Conservation (phyloP, 2,113 vertebrate genomes). For the Bungarus multicinctus region DNA sequence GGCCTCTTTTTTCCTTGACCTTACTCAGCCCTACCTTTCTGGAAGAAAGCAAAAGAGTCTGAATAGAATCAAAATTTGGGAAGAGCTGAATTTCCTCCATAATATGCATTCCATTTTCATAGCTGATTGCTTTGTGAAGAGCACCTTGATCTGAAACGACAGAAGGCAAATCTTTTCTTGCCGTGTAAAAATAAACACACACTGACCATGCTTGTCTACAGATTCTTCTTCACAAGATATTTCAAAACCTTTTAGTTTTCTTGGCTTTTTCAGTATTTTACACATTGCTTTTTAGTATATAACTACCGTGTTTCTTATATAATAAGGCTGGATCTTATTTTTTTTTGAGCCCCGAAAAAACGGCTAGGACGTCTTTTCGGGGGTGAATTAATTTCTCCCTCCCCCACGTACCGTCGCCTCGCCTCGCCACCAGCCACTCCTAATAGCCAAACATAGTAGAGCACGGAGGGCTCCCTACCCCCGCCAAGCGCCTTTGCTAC, state of each 20-base stretch:
- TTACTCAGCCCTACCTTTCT: constrained; percentile 69
- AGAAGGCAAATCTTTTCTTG: not conserved
- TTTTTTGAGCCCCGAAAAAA: too few species aligned
- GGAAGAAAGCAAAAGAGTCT: constrained; percentile 85
- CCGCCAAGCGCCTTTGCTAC: too few species aligned
- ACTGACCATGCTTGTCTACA: not conserved
- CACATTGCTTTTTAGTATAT: not conserved
- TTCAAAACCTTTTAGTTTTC: not conserved
- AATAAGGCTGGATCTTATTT: too few species aligned
- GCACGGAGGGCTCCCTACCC: too few species aligned
- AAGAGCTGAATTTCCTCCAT: constrained; percentile 93
- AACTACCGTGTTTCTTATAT: too few species aligned
- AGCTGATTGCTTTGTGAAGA: constrained; percentile 89
- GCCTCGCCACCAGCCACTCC: too few species aligned
- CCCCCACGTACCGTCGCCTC: too few species aligned
- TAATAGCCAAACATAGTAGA: too few species aligned
- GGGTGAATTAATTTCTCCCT: too few species aligned
- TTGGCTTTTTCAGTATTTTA: not conserved
- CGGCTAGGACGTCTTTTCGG: too few species aligned
- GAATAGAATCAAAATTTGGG: constrained; percentile 78
- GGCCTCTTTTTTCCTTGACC: not conserved
- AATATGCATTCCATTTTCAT: constrained; percentile 80
- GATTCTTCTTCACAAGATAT: not conserved
- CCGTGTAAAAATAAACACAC: not conserved
- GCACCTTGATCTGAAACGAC: constrained; percentile 81